These are phyloP conservation scores for Drosophila antonietae DNA, from an alignment of 2,888 invertebrate species.

Conservation along the genomic window DNA sequence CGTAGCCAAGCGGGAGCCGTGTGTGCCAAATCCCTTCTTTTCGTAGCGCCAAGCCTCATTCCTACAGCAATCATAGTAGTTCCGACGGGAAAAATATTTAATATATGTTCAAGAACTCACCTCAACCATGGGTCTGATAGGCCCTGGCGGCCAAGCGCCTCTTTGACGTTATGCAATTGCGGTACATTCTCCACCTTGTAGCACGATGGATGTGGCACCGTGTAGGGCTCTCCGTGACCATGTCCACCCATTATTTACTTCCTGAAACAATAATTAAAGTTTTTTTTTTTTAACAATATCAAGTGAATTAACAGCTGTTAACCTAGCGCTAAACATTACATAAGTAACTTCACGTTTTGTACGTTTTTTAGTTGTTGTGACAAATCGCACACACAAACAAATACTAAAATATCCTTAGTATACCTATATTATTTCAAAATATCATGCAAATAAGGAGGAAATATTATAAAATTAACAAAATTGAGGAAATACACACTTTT, in stretches of 20 bases:
- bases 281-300: neutral
- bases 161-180: constrained; percentile 87
- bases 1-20: constrained; percentile 82
- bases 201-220: constrained; percentile 89
- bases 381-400: neutral
- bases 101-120: constrained; percentile 82
- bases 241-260: constrained; percentile 86
- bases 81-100: neutral
- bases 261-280: constrained; percentile 16
- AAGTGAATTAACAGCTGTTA: constrained; percentile 30
- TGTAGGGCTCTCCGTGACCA: constrained; percentile 86
- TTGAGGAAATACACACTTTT: constrained; percentile 38
- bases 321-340: constrained; percentile 59
- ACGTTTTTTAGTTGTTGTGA: neutral
- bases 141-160: constrained; percentile 89
- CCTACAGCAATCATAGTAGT: constrained; percentile 82
- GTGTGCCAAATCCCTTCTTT: constrained; percentile 87
- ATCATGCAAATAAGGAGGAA: neutral
- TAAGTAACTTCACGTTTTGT: constrained; percentile 49
- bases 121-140: constrained; percentile 95
- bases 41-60: constrained; percentile 94
- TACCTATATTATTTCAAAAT: neutral
- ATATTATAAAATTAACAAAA: neutral
- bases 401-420: neutral
- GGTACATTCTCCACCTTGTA: constrained; percentile 91